Evolutionary conservation across 2,888 invertebrate genomes (phyloP).

Genomic region (Campoletis raptor): DNA sequence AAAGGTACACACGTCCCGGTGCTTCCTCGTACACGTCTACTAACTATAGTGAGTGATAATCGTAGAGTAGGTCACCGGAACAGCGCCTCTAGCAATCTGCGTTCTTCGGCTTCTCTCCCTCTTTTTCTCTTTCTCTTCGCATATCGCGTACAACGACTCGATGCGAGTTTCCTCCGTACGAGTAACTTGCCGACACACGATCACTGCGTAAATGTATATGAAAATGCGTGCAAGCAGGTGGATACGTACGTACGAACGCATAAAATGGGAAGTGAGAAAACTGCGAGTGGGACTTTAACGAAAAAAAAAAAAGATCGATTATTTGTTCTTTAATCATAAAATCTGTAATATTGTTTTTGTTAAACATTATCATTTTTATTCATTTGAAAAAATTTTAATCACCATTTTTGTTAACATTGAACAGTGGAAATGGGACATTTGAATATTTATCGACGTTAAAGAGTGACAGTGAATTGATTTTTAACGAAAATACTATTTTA

Average conservation of each 20-base stretch:
- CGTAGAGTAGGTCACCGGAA: conserved; percentile 84
- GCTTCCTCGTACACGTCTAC: conserved; percentile 68
- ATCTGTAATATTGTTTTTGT: background rate
- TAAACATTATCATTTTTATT: background rate
- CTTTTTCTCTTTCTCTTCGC: conserved; percentile 67
- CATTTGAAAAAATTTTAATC: background rate
- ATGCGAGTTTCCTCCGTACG: conserved; percentile 47
- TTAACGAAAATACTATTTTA: background rate
- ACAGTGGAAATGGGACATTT: background rate
- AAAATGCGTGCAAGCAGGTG: conserved; percentile 45
- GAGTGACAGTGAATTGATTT: background rate
- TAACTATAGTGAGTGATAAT: conserved; percentile 80
- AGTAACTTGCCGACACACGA: conserved; percentile 19
- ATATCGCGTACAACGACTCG: conserved; percentile 63
- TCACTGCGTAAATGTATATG: background rate
- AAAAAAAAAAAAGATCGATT: conserved; percentile 23
- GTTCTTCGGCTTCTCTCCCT: conserved; percentile 78
- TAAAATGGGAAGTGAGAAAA: conserved; percentile 28
- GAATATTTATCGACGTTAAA: background rate
- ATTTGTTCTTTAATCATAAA: background rate
- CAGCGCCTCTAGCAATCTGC: conserved; percentile 84
- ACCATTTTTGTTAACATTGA: background rate
- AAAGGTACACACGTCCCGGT: conserved; percentile 23
- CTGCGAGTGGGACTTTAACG: background rate
- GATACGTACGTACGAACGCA: background rate